These are phyloP conservation scores for Eretmochelys imbricata DNA, from an alignment of 2,113 vertebrate genomes.

Conservation along the genomic window DNA sequence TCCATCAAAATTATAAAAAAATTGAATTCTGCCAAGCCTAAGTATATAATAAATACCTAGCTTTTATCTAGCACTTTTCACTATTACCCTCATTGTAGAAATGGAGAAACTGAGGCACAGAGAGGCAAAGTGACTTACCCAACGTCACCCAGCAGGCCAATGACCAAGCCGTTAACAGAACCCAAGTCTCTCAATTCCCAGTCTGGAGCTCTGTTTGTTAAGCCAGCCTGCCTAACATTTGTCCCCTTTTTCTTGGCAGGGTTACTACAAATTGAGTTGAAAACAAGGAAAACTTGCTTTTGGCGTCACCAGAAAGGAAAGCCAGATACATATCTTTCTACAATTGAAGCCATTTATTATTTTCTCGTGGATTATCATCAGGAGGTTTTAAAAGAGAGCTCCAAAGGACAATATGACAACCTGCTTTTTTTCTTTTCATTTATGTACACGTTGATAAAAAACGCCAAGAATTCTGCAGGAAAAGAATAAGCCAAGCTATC, in stretches of 20 bases:
- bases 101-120: not conserved
- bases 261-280: conserved; percentile 93
- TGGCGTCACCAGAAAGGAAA: conserved; percentile 97
- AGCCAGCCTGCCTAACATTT: not conserved
- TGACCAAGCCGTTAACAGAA: not conserved
- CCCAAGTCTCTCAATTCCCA: not conserved
- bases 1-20: not conserved
- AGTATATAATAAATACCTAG: not conserved
- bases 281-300: conserved; percentile 94
- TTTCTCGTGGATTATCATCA: conserved; percentile 93
- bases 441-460: conserved; percentile 91
- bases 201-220: not conserved
- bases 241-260: conserved; percentile 75
- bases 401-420: conserved; percentile 94
- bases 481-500: conserved; percentile 74
- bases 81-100: not conserved
- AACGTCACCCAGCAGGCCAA: not conserved
- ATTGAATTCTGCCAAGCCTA: not conserved
- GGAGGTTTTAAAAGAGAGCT: conserved; percentile 84
- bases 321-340: conserved; percentile 94
- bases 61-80: not conserved
- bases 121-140: not conserved
- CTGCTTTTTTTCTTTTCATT: conserved; percentile 96
- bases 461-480: conserved; percentile 84
- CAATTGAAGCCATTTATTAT: conserved; percentile 98